Conservation (phyloP, 2,797 vertebrate genomes). For the Crenuchus spilurus region DNA sequence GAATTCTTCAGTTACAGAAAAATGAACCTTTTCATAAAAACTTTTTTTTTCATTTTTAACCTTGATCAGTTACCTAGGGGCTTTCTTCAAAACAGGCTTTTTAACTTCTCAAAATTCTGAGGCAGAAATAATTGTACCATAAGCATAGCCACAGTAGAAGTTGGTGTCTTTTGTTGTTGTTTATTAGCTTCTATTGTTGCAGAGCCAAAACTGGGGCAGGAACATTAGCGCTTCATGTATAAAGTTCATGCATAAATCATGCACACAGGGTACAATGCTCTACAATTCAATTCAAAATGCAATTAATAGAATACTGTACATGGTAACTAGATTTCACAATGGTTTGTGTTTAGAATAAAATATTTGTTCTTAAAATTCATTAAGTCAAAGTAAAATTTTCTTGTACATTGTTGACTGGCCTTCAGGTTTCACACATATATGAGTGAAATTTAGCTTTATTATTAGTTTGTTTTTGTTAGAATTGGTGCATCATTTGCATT, state of each 20-base stretch:
- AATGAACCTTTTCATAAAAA: no score
- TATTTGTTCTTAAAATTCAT: neutral
- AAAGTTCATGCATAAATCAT: no score
- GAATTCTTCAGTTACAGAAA: no score
- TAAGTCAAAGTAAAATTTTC: neutral
- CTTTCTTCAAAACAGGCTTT: neutral
- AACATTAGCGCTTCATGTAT: no score
- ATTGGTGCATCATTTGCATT: no score
- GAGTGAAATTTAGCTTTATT: no score
- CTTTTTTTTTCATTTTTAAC: conserved; percentile 6
- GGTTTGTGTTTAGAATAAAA: neutral
- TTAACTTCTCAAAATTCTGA: neutral
- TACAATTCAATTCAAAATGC: no score
- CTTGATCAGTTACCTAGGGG: neutral
- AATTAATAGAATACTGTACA: neutral
- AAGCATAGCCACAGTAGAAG: neutral
- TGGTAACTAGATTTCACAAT: no score
- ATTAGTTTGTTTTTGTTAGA: no score
- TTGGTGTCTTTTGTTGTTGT: neutral
- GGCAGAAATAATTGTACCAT: neutral
- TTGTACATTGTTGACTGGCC: neutral
- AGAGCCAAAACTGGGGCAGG: neutral
- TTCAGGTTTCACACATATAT: neutral
- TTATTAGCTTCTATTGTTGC: neutral
- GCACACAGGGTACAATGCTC: no score